A percentile compares a stretch with the other conserved stretches of the same genome.
phyloP scores from a whole-genome alignment of 1,140 invertebrate species.

The Papilio helenus region DNA sequence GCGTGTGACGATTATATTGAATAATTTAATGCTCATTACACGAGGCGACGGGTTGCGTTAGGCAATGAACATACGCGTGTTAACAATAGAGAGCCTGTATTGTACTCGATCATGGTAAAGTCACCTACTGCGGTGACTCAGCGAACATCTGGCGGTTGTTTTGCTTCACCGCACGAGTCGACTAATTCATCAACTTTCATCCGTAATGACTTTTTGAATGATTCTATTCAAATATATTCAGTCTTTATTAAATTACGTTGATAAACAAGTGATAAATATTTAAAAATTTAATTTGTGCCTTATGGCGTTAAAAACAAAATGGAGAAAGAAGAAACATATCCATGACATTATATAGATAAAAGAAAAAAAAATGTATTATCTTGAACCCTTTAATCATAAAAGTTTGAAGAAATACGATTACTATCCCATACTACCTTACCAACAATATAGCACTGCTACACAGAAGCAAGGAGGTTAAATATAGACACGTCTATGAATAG shows the following conservation, averaged over 20 bases:
- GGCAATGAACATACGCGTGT: constrained; percentile 43
- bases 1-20: constrained; percentile 31
- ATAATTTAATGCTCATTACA: constrained; percentile 33
- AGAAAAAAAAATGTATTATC: too few species aligned
- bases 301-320: too few species aligned
- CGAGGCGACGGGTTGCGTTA: constrained; percentile 32
- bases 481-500: constrained; percentile 2
- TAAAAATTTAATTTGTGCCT: too few species aligned
- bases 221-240: neutral
- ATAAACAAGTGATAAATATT: neutral
- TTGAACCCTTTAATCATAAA: too few species aligned
- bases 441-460: neutral
- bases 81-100: constrained; percentile 49
- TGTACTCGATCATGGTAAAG: constrained; percentile 47
- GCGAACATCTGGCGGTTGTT: constrained; percentile 69
- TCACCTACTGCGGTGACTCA: constrained; percentile 68
- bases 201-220: constrained; percentile 19
- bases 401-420: neutral
- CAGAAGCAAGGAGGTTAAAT: neutral
- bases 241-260: neutral
- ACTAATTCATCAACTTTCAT: constrained; percentile 11
- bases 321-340: too few species aligned
- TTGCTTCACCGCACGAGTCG: constrained; percentile 48
- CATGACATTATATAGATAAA: too few species aligned
- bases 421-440: neutral